Percentiles rank a stretch among this genome's conserved stretches.
Evolutionary conservation across 2,113 vertebrate species (phyloP).

Genomic region (Apaloderma vittatum): DNA sequence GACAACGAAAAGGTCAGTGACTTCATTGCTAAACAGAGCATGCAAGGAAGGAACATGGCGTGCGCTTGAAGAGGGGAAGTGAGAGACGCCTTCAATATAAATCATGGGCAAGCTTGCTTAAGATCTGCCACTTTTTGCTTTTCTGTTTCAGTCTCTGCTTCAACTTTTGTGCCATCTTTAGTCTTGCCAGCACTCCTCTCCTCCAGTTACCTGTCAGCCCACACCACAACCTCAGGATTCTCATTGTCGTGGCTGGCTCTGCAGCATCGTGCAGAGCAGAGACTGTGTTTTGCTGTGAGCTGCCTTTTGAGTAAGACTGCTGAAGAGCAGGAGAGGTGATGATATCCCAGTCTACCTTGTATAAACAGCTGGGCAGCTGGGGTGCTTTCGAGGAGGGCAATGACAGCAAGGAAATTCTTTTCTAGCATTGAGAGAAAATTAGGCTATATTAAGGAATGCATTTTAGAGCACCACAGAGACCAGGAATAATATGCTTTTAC

Average conservation of each 20-base stretch:
- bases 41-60: not conserved
- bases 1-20: slow-evolving; percentile 30
- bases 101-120: not conserved
- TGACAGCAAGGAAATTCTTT: not conserved
- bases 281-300: not conserved
- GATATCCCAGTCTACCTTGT: not conserved
- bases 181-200: not conserved
- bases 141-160: not conserved
- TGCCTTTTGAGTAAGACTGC: not conserved
- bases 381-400: not conserved
- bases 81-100: not conserved
- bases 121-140: not conserved
- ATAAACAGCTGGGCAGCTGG: not conserved
- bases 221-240: not conserved
- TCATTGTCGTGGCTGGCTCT: not conserved
- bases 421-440: not conserved
- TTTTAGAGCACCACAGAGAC: not conserved
- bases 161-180: not conserved
- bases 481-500: not conserved
- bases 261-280: not conserved
- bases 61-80: not conserved
- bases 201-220: not conserved
- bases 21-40: slow-evolving; percentile 55
- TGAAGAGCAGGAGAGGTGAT: not conserved
- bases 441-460: not conserved